Evolutionary conservation across 2,888 invertebrate genomes (phyloP).

Genomic region (Noctua janthe): DNA sequence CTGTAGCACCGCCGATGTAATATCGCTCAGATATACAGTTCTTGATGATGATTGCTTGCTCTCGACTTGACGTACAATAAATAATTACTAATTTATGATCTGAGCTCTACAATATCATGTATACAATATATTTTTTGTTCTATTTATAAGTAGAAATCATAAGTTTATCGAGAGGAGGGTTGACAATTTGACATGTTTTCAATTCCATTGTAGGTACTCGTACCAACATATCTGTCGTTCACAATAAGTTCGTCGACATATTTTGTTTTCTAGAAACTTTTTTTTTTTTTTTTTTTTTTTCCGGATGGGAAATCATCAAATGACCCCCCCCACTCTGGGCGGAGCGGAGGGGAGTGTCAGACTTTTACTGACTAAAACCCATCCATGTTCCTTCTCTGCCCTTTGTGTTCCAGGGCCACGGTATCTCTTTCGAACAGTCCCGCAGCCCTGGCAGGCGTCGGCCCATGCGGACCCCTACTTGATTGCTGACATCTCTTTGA

Average conservation of each 20-base stretch:
- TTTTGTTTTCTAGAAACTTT: slow-evolving; percentile 1
- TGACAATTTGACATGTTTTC: slow-evolving; percentile 67
- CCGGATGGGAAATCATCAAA: no score
- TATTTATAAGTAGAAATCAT: slow-evolving; percentile 46
- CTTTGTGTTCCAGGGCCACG: no score
- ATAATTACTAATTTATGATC: slow-evolving; percentile 44
- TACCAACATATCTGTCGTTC: slow-evolving; percentile 35
- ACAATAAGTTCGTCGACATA: slow-evolving; percentile 26
- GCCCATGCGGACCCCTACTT: no score
- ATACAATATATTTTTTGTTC: slow-evolving; percentile 56
- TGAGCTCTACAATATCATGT: slow-evolving; percentile 51
- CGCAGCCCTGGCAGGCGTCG: no score
- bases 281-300: no score
- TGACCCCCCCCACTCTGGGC: no score
- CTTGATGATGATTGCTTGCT: slow-evolving; percentile 40
- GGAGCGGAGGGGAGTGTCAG: no score
- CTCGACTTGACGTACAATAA: slow-evolving; percentile 38
- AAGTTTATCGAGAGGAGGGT: slow-evolving; percentile 67
- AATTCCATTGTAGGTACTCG: slow-evolving; percentile 47
- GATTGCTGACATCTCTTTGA: no score
- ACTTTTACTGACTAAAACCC: no score
- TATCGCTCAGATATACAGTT: slow-evolving; percentile 11
- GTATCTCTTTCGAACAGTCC: no score
- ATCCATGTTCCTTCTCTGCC: no score
- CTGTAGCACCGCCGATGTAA: slow-evolving; percentile 7